Evolutionary conservation across 2,888 invertebrate species (phyloP), one percentile per base, ranked within the genome.

Genomic region (Hydrotaea diabolus): DNA sequence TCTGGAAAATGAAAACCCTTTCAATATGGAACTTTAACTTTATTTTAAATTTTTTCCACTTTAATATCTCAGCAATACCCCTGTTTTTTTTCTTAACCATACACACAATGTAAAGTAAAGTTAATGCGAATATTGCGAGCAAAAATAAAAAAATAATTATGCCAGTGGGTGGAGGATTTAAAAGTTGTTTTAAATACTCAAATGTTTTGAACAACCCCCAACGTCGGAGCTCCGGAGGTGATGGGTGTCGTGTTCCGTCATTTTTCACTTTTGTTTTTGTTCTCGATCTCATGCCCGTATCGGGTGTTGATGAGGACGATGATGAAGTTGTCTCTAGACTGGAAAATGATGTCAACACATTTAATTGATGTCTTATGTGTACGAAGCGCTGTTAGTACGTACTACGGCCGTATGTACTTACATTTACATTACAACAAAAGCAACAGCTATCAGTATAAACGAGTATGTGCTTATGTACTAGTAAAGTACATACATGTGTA

Each of bases 291-390:
- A 62, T 62, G 26, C 31, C 62, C 62, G 19, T 31, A 62, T 62
- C 46, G 69, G 46, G 15, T 43, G 19, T 64, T 39, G 57, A 43
- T 76, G 59, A n/a, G 19, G 31, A 21, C 19, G 69, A 46, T 69
- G 39, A 43, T 78, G 49, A 83, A 46, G 17, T 66, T 69, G 66
- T 23, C n/a, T 23, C 11, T 62, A 75, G 62, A 82, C 73, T 31
- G 39, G 64, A 73, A 80, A 64, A 72, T 80, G 36, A 79, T 83
- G 77, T 83, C 83, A 83, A 73, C 72, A 57, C 73, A 57, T 73
- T 77, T 69, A 69, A 69, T 69, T 69, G 69, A 69, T 66, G 66
- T 26, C 55, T 55, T 21, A 55, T 55, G 55, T 21, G 23, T 57
- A 57, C 43, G 13, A n/a, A 49, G 2, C 11, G 8, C 9, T 39